phyloP scores from a whole-genome alignment of 2,888 invertebrate species.

The Stenodema calcarata region DNA sequence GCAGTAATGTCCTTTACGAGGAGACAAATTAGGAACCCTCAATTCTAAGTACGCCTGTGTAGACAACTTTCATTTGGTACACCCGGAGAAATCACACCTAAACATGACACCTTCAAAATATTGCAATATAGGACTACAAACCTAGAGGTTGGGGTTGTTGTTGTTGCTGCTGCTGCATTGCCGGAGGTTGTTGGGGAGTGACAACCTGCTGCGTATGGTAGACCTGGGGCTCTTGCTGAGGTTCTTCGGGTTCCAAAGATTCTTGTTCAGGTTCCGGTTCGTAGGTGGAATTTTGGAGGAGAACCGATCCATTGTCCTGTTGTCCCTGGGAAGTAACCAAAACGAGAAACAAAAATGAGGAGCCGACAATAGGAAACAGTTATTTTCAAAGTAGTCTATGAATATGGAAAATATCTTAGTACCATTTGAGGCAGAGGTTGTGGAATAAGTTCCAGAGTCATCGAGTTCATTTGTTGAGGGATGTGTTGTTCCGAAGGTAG shows the following conservation, averaged over 20 bases:
- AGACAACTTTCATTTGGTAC: too few relatives aligned
- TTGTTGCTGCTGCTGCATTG: slow-evolving; percentile 49
- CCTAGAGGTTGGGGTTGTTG: slow-evolving; percentile 42
- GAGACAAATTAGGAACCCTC: too few relatives aligned
- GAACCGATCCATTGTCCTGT: slow-evolving; percentile 29
- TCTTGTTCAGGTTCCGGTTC: not conserved
- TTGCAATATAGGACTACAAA: not conserved
- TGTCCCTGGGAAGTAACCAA: not conserved
- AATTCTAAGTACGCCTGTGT: too few relatives aligned
- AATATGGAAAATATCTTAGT: not conserved
- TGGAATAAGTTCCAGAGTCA: slow-evolving; percentile 46
- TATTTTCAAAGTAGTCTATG: not conserved
- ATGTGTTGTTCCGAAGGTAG: slow-evolving; percentile 59
- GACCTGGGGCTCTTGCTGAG: not conserved
- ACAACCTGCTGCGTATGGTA: slow-evolving; percentile 8
- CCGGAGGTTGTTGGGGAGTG: not conserved
- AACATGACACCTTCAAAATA: too few relatives aligned
- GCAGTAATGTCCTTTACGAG: too few relatives aligned
- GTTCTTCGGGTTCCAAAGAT: not conserved
- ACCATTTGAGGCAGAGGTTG: slow-evolving; percentile 38
- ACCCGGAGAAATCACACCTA: too few relatives aligned
- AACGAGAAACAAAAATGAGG: not conserved
- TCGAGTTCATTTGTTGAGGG: slow-evolving; percentile 54
- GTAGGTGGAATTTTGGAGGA: slow-evolving; percentile 20
- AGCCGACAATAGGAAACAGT: too few relatives aligned